Conservation (phyloP, 2,888 invertebrate species). For the Cremastinae sp. region DNA sequence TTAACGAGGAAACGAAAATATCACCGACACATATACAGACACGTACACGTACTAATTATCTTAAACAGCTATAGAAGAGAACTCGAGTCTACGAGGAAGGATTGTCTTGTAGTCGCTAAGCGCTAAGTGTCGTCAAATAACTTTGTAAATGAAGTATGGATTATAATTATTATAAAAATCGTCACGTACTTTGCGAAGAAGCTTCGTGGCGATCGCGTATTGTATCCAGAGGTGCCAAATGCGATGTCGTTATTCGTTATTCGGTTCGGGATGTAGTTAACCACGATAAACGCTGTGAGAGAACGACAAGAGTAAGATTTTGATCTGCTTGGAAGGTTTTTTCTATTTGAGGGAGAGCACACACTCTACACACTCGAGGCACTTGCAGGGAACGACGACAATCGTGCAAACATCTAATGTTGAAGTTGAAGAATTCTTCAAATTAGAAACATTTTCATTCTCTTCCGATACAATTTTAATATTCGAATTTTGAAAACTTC, state of each 20-base stretch:
- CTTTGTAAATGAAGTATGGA: constrained; percentile 53
- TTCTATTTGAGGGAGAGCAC: constrained; percentile 1
- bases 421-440: too few relatives aligned
- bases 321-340: constrained; percentile 15
- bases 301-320: constrained; percentile 32
- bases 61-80: constrained; percentile 59
- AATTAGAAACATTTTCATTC: too few relatives aligned
- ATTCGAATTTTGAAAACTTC: too few relatives aligned
- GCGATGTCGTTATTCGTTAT: constrained; percentile 62
- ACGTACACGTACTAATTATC: constrained; percentile 59
- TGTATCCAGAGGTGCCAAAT: constrained; percentile 68
- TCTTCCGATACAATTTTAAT: too few relatives aligned
- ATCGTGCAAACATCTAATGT: constrained; percentile 49
- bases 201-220: constrained; percentile 60
- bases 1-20: constrained; percentile 8
- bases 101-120: constrained; percentile 62
- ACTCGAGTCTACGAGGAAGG: constrained; percentile 58
- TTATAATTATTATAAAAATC: constrained; percentile 40
- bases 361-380: constrained; percentile 57
- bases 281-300: constrained; percentile 49
- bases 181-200: constrained; percentile 51
- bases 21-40: constrained; percentile 54
- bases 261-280: constrained; percentile 58
- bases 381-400: constrained; percentile 44
- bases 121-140: constrained; percentile 63